Evolutionary conservation across 2,888 invertebrate genomes (phyloP), one percentile per base, ranked within the genome.

Genomic region (Melikaiella ostensackeni): DNA sequence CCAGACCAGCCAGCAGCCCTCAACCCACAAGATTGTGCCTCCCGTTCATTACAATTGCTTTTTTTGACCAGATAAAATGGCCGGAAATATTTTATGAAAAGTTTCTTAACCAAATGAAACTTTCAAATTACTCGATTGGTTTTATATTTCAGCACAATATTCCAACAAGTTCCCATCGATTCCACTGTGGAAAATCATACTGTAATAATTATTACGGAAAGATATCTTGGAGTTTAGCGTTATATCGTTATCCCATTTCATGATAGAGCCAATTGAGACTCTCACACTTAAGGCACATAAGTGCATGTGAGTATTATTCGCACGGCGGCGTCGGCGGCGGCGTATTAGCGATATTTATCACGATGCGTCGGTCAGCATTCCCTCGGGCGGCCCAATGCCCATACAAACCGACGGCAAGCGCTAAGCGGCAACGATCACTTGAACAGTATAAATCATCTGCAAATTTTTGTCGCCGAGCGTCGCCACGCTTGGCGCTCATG

Each of bases 381-480:
- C 78, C 78, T 50, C 46, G 59, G 66, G 81, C 75, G 64, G 27
- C 61, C 57, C 61, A 33, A 59, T 61, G 9, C 35, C 57, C 35
- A 64, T 74, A 74, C 74, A 77, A 80, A 75, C 74, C 77, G 63
- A 79, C 50, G 74, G 62, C 7, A 33, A 46, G 3, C 19, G 42
- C 9, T 70, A 33, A 70, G 70, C 50, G 30, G 70, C 30, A 70
- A 70, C 30, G 27, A 70, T 64, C 59, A 35, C 30, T 21, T 74
- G 33, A 38, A 61, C 33, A 79, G 74, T 87, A 86, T 86, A 87
- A 87, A 87, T 87, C 87, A 86, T 81, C 63, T 8, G 55, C 77
- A 77, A 66, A 57, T 73, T 63, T 70, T 81, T 81, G 80, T 81
- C 77, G 76, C 75, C 73, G 75, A 77, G 6, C 16, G 46, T 66